Percentiles rank a stretch among this genome's conserved stretches.
Conservation (phyloP, 2,797 vertebrate genomes). For the Scleropages formosus region DNA sequence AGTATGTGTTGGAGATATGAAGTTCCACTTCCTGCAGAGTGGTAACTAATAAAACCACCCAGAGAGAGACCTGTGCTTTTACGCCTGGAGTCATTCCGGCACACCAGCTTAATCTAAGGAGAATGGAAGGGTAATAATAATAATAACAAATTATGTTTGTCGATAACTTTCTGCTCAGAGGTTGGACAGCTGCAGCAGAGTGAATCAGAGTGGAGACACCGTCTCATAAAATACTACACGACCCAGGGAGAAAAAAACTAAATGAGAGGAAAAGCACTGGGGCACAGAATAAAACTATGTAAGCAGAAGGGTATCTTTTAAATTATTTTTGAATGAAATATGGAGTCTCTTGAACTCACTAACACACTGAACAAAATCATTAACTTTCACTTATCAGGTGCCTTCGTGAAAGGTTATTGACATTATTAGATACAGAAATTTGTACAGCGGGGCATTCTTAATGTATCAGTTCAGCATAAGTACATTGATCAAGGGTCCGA, state of each 20-base stretch:
- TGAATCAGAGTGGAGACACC: background rate
- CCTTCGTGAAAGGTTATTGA: too few species aligned
- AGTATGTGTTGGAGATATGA: background rate
- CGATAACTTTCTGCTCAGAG: background rate
- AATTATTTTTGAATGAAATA: background rate
- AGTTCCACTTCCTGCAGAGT: background rate
- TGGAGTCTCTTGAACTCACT: background rate
- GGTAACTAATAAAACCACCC: background rate
- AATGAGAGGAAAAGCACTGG: background rate
- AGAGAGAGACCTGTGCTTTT: background rate
- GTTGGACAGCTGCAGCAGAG: background rate
- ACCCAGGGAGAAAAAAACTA: background rate
- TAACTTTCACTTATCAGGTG: background rate
- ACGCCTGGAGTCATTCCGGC: background rate
- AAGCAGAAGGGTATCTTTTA: background rate
- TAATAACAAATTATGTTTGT: background rate
- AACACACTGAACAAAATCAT: background rate
- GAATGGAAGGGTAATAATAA: background rate
- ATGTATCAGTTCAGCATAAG: too few species aligned
- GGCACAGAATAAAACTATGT: background rate
- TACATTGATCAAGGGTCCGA: too few species aligned
- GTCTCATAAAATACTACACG: slow-evolving; percentile 5
- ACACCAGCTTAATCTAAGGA: background rate
- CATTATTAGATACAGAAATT: too few species aligned
- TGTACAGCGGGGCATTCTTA: too few species aligned